Evolutionary conservation across 2,113 vertebrate genomes (phyloP).

Genomic region (Notothenia coriiceps): DNA sequence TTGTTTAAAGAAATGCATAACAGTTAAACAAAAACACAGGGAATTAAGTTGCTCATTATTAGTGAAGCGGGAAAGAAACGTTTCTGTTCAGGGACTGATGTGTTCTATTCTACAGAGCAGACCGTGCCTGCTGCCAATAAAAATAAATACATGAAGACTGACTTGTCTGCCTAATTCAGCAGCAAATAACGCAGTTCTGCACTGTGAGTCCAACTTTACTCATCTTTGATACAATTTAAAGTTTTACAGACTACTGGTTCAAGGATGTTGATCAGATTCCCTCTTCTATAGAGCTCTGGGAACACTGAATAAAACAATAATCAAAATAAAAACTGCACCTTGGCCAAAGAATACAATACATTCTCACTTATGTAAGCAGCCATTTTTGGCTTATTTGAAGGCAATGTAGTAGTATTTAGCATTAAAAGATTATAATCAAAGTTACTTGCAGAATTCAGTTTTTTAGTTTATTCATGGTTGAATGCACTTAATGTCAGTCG

Average conservation of each 20-base stretch:
- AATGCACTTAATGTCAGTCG: too few species aligned
- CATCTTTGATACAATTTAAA: too few species aligned
- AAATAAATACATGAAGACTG: slow-evolving; percentile 34
- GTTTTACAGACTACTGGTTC: neutral
- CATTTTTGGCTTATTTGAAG: too few species aligned
- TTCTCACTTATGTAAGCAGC: too few species aligned
- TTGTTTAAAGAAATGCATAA: slow-evolving; percentile 32
- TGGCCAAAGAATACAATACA: too few species aligned
- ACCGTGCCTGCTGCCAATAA: slow-evolving; percentile 72
- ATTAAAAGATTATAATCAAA: too few species aligned
- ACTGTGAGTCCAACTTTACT: neutral
- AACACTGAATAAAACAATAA: neutral
- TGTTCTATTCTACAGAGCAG: slow-evolving; percentile 73
- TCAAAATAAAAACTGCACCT: too few species aligned
- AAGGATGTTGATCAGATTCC: neutral
- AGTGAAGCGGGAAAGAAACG: slow-evolving; percentile 42
- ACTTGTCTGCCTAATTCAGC: slow-evolving; percentile 1
- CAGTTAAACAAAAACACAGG: slow-evolving; percentile 37
- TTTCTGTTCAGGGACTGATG: slow-evolving; percentile 73
- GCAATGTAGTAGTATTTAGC: too few species aligned
- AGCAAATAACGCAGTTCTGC: neutral
- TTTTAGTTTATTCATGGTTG: too few species aligned
- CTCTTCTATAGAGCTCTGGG: neutral
- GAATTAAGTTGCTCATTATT: slow-evolving; percentile 46
- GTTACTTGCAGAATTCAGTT: too few species aligned